phyloP scores from a whole-genome alignment of 2,797 vertebrate species.

The Tinamus major region DNA sequence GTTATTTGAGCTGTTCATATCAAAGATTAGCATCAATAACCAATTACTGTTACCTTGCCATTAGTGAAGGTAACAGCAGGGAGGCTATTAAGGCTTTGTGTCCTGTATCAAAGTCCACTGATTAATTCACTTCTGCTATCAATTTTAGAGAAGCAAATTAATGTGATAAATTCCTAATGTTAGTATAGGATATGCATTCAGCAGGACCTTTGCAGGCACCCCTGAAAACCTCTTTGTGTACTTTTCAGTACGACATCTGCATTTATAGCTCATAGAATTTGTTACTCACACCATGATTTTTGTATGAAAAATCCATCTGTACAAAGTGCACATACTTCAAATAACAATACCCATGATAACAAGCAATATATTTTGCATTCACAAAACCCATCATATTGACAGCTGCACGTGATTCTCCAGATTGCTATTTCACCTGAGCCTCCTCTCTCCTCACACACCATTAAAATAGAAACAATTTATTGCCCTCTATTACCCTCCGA shows the following conservation, averaged over 20 bases:
- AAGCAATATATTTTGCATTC: not conserved
- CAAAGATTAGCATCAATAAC: not conserved
- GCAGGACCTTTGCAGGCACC: not conserved
- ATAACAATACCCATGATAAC: accelerated
- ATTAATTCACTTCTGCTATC: not conserved
- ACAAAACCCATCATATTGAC: not conserved
- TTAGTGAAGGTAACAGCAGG: not conserved
- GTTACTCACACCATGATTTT: not conserved
- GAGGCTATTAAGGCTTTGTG: not conserved
- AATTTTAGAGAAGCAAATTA: not conserved
- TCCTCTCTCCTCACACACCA: not conserved
- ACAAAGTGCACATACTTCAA: not conserved
- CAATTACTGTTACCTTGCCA: not conserved
- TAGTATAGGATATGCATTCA: not conserved
- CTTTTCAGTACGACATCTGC: not conserved
- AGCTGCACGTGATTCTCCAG: not conserved
- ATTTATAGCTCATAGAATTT: not conserved
- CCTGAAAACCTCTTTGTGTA: not conserved
- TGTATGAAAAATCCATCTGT: not conserved
- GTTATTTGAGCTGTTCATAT: not conserved
- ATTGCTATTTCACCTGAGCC: not conserved
- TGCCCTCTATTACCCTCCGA: not conserved
- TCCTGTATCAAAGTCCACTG: not conserved
- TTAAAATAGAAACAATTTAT: constrained; percentile 10
- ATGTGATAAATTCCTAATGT: not conserved